A percentile compares a stretch with the other conserved stretches of the same genome.
These are phyloP conservation scores for Drosophila lowei DNA, from an alignment of 1,140 invertebrate genomes.

Conservation along the genomic window DNA sequence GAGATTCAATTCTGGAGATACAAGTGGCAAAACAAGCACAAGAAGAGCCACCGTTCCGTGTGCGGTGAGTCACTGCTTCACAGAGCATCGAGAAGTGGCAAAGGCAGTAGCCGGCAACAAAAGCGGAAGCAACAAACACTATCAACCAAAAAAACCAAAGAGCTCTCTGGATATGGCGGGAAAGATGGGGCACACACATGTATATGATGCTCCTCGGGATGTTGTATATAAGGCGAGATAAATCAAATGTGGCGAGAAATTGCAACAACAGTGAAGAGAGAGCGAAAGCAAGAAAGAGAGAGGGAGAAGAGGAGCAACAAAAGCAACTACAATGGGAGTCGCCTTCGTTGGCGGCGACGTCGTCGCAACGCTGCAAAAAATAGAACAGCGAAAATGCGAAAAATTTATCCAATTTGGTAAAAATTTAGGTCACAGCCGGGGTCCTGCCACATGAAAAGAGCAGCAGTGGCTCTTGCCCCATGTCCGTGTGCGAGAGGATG, in stretches of 20 bases:
- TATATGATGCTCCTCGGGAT: conserved; percentile 24
- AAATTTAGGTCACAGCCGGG: conserved; percentile 81
- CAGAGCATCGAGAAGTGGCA: conserved; percentile 14
- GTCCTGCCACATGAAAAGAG: conserved; percentile 69
- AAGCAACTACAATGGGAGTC: conserved; percentile 16
- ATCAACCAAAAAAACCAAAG: conserved; percentile 38
- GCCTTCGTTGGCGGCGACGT: conserved; percentile 43
- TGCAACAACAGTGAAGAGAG: conserved; percentile 64
- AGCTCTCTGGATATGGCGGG: conserved; percentile 46
- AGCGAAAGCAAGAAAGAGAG: conserved; percentile 52
- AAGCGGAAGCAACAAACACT: conserved; percentile 49
- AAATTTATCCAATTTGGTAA: conserved; percentile 83
- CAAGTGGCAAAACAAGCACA: conserved; percentile 71
- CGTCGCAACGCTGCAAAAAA: conserved; percentile 35
- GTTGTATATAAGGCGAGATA: conserved; percentile 75
- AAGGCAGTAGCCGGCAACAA: conserved; percentile 30
- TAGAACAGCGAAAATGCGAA: conserved; percentile 78
- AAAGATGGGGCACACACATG: conserved; percentile 41
- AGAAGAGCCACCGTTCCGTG: conserved; percentile 29
- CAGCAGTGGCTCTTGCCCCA: conserved; percentile 22
- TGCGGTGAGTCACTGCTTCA: conserved; percentile 68
- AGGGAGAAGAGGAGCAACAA: conserved; percentile 1
- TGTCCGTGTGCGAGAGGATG: conserved; percentile 23
- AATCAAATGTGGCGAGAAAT: conserved; percentile 82
- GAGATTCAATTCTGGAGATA: conserved; percentile 77